phyloP scores from a whole-genome alignment of 2,113 vertebrate genomes.

The Megaceryle torquata region DNA sequence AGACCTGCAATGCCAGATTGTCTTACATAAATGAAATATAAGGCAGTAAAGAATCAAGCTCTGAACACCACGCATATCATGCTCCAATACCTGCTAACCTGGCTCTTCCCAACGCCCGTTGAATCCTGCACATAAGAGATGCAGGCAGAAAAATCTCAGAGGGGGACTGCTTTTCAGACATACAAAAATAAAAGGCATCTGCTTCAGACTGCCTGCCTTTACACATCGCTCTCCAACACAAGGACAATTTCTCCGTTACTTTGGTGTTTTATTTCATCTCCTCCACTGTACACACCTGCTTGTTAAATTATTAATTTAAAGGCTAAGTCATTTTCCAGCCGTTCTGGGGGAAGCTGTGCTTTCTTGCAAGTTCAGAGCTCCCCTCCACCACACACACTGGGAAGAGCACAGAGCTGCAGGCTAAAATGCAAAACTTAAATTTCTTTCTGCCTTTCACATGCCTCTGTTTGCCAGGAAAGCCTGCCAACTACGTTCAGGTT shows the following conservation, averaged over 20 bases:
- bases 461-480: background rate
- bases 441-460: background rate
- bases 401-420: background rate
- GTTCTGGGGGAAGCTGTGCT: background rate
- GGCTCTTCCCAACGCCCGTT: background rate
- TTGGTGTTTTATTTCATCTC: background rate
- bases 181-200: background rate
- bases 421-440: background rate
- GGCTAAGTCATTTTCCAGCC: background rate
- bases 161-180: background rate
- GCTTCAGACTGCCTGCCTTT: background rate
- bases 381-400: background rate
- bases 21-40: background rate
- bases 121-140: background rate
- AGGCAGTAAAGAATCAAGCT: background rate
- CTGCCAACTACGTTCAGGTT: background rate
- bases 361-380: background rate
- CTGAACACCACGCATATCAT: fast-evolving
- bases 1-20: background rate
- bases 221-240: background rate
- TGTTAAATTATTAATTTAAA: background rate
- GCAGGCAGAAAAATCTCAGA: background rate
- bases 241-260: background rate
- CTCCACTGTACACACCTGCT: background rate
- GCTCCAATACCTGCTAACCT: background rate